Conservation (phyloP, 1,140 invertebrate species). For the Drosophila parvula region DNA sequence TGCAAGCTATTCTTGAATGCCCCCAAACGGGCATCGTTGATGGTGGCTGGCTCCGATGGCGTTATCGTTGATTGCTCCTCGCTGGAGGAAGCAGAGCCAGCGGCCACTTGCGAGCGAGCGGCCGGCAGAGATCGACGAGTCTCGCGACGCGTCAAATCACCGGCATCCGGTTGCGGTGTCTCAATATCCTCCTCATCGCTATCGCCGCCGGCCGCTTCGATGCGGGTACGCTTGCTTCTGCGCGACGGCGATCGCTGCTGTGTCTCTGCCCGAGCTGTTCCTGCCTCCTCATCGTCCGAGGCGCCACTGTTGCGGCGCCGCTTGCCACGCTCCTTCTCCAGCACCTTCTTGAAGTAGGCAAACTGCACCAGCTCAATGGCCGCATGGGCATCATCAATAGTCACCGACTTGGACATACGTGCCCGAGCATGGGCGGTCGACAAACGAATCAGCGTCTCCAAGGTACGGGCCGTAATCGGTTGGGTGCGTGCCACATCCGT, state of each 20-base stretch:
- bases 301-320: slow-evolving; percentile 85
- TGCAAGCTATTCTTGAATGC: slow-evolving; percentile 88
- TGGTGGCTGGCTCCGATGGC: slow-evolving; percentile 29
- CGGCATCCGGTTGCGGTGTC: slow-evolving; percentile 72
- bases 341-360: slow-evolving; percentile 98
- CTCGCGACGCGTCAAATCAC: slow-evolving; percentile 76
- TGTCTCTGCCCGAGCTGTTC: too few relatives aligned
- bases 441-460: slow-evolving; percentile 99
- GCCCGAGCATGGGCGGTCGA: slow-evolving; percentile 99
- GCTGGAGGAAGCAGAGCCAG: background rate
- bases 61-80: slow-evolving; percentile 20
- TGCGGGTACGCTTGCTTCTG: slow-evolving; percentile 69
- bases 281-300: slow-evolving; percentile 84
- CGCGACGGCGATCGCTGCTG: slow-evolving; percentile 48
- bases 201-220: slow-evolving; percentile 76
- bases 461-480: slow-evolving; percentile 97
- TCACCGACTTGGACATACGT: slow-evolving; percentile 93
- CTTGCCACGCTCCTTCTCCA: slow-evolving; percentile 91
- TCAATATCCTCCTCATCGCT: slow-evolving; percentile 80
- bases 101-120: background rate
- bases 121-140: slow-evolving; percentile 65
- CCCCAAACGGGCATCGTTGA: slow-evolving; percentile 68
- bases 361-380: slow-evolving; percentile 99
- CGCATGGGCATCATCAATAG: slow-evolving; percentile 92
- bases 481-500: slow-evolving; percentile 96